Conservation (phyloP, 2,113 vertebrate genomes). For the Psophia crepitans region DNA sequence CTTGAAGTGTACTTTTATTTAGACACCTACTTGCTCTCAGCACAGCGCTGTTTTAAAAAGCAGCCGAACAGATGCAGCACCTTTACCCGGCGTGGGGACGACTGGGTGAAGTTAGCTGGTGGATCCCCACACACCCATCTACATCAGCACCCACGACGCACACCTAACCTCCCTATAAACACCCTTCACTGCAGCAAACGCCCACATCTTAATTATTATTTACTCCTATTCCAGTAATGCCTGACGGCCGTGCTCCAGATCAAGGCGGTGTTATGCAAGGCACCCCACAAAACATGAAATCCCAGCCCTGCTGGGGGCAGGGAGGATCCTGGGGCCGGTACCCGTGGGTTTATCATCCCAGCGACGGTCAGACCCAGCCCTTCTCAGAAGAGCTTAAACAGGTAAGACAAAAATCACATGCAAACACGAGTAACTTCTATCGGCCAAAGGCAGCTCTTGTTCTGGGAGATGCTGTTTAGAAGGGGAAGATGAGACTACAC, state of each 20-base stretch:
- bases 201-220: slow-evolving; percentile 45
- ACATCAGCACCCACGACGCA: not conserved
- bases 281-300: not conserved
- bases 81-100: not conserved
- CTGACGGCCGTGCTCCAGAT: not conserved
- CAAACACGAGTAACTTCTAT: not conserved
- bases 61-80: not conserved
- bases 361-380: not conserved
- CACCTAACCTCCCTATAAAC: not conserved
- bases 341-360: not conserved
- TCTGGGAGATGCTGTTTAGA: not conserved
- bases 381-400: not conserved
- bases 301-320: not conserved
- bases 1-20: not conserved
- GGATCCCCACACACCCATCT: not conserved
- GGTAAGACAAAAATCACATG: not conserved
- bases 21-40: slow-evolving; percentile 27
- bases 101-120: not conserved
- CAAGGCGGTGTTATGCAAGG: slow-evolving; percentile 12
- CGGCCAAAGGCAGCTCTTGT: not conserved
- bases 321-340: not conserved
- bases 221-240: not conserved
- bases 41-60: not conserved
- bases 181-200: not conserved
- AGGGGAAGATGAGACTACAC: not conserved